A percentile compares a stretch with the other conserved stretches of the same genome.
phyloP scores from a whole-genome alignment of 92 coral and sea anemone species.

The Montipora capitata region DNA sequence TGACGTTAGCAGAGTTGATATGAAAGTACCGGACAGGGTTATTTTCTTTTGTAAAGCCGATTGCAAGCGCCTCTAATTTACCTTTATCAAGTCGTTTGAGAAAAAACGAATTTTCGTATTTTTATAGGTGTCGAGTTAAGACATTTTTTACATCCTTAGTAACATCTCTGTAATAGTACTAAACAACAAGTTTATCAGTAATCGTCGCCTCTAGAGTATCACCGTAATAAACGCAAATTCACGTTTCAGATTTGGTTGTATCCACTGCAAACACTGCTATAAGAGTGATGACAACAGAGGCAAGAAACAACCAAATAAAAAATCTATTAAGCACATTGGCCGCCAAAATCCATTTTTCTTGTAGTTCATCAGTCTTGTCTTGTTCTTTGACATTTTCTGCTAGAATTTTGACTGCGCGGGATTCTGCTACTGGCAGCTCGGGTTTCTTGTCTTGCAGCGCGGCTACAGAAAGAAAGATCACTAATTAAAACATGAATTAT shows the following conservation, averaged over 20 bases:
- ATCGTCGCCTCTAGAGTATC: too few species aligned
- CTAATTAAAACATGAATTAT: too few species aligned
- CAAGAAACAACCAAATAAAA: constrained; percentile 80
- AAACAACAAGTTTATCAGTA: too few species aligned
- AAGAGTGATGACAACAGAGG: constrained; percentile 82
- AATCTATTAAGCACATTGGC: constrained; percentile 95
- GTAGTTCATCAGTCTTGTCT: constrained; percentile 72
- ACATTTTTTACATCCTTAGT: too few species aligned
- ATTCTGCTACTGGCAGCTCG: constrained; percentile 76
- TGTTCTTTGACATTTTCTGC: constrained; percentile 80
- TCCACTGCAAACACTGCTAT: constrained; percentile 79
- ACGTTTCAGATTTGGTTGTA: constrained; percentile 24
- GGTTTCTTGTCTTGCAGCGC: constrained; percentile 54
- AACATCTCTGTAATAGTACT: too few species aligned
- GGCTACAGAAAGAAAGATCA: not conserved
- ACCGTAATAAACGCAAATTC: not conserved
- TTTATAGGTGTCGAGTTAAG: too few species aligned
- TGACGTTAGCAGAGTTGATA: too few species aligned
- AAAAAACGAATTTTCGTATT: too few species aligned
- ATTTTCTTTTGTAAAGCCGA: too few species aligned
- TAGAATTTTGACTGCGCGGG: constrained; percentile 80
- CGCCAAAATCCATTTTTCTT: constrained; percentile 87
- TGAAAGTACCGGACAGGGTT: too few species aligned
- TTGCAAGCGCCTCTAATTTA: too few species aligned
- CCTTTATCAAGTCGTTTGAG: too few species aligned